Evolutionary conservation across 2,888 invertebrate genomes (phyloP).

Genomic region (Andrena praecox): DNA sequence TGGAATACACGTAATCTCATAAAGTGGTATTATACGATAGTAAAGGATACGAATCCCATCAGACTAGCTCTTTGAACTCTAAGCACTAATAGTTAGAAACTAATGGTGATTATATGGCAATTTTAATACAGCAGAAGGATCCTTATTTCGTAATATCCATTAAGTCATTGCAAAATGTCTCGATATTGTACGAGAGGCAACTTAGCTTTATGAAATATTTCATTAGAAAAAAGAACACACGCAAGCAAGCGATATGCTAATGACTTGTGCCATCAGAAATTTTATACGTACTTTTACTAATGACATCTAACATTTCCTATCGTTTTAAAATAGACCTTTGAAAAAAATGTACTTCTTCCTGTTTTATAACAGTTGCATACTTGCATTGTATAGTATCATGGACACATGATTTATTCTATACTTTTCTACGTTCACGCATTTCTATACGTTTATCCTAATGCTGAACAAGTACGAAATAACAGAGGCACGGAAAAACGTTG

Average conservation of each 20-base stretch:
- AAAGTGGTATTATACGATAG: slow-evolving; percentile 38
- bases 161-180: slow-evolving; percentile 31
- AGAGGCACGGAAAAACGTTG: background rate
- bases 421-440: slow-evolving; percentile 33
- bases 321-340: slow-evolving; percentile 12
- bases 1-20: slow-evolving; percentile 10
- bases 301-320: slow-evolving; percentile 25
- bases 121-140: slow-evolving; percentile 25
- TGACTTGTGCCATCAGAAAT: slow-evolving; percentile 35
- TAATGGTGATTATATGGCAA: slow-evolving; percentile 39
- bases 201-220: slow-evolving; percentile 20
- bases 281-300: slow-evolving; percentile 51
- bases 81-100: slow-evolving; percentile 46
- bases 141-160: slow-evolving; percentile 23
- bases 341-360: slow-evolving; percentile 25
- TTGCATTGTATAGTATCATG: slow-evolving; percentile 16
- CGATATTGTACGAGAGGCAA: slow-evolving; percentile 32
- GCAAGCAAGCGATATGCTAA: slow-evolving; percentile 3
- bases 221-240: slow-evolving; percentile 8
- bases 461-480: background rate
- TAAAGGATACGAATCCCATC: slow-evolving; percentile 33
- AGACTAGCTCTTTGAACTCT: slow-evolving; percentile 54
- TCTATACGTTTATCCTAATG: slow-evolving; percentile 6
- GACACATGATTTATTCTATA: slow-evolving; percentile 12
- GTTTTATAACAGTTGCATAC: slow-evolving; percentile 18